phyloP scores from a whole-genome alignment of 2,888 invertebrate genomes.

The Hipparchia semele region DNA sequence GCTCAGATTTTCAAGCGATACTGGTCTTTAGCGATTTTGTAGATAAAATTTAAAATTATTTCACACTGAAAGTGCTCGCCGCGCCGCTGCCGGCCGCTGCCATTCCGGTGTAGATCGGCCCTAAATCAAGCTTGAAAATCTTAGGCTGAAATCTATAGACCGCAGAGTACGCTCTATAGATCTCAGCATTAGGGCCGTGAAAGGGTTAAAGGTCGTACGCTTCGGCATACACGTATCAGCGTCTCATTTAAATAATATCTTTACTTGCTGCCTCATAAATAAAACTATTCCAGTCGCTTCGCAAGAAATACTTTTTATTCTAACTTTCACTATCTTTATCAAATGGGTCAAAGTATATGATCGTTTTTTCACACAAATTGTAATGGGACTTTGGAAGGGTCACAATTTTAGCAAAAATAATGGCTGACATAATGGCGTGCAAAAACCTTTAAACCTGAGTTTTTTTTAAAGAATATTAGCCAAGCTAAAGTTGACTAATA shows the following conservation, averaged over 20 bases:
- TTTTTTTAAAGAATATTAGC: too few relatives aligned
- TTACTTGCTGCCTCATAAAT: slow-evolving; percentile 16
- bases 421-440: too few relatives aligned
- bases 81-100: too few relatives aligned
- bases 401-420: background rate
- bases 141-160: too few relatives aligned
- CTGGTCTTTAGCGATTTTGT: too few relatives aligned
- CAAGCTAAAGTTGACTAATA: too few relatives aligned
- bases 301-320: background rate
- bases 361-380: background rate
- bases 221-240: background rate
- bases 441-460: too few relatives aligned
- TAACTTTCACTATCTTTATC: slow-evolving; percentile 7
- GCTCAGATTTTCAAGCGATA: too few relatives aligned
- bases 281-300: slow-evolving; percentile 10
- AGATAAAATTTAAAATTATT: too few relatives aligned
- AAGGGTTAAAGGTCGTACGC: slow-evolving; percentile 3
- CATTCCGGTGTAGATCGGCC: too few relatives aligned
- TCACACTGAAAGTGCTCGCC: too few relatives aligned
- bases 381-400: background rate
- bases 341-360: background rate
- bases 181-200: background rate
- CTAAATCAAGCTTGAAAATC: background rate
- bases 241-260: slow-evolving; percentile 19
- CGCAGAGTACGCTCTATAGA: too few relatives aligned